Evolutionary conservation across 2,113 vertebrate genomes (phyloP).

Genomic region (Alectura lathami): DNA sequence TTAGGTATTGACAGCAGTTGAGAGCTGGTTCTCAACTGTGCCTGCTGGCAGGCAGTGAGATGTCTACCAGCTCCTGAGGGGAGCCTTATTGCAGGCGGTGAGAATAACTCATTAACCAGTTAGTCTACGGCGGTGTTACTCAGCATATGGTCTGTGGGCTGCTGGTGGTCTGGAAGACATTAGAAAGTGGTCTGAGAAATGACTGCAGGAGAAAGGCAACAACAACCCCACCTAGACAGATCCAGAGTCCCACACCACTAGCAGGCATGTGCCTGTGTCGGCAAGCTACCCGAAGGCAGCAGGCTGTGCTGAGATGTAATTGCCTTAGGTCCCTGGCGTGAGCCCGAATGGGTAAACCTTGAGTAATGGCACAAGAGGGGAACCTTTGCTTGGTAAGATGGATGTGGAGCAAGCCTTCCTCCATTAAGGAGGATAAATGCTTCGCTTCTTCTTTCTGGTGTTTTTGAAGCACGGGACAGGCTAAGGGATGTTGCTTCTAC

Average conservation of each 20-base stretch:
- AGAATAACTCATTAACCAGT: conserved; percentile 44
- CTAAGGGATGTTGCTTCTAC: conserved; percentile 9
- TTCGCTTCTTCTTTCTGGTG: neutral
- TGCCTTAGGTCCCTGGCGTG: neutral
- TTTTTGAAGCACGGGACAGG: neutral
- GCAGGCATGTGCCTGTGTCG: neutral
- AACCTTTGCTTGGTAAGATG: neutral
- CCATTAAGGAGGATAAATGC: neutral
- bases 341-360: neutral
- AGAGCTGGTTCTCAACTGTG: neutral
- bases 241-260: fast-evolving
- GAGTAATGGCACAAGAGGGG: fast-evolving
- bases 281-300: neutral
- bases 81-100: conserved; percentile 13
- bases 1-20: conserved; percentile 23
- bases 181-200: conserved; percentile 33
- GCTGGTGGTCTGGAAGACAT: conserved; percentile 63
- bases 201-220: neutral
- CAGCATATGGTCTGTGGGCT: conserved; percentile 21
- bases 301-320: neutral
- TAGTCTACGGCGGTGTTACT: neutral
- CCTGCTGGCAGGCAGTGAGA: conserved; percentile 27
- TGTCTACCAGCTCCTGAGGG: conserved; percentile 16
- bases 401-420: neutral
- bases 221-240: neutral